Evolutionary conservation across 2,113 vertebrate genomes (phyloP), one percentile per base, ranked within the genome.

Genomic region (Phyllostomus hastatus): DNA sequence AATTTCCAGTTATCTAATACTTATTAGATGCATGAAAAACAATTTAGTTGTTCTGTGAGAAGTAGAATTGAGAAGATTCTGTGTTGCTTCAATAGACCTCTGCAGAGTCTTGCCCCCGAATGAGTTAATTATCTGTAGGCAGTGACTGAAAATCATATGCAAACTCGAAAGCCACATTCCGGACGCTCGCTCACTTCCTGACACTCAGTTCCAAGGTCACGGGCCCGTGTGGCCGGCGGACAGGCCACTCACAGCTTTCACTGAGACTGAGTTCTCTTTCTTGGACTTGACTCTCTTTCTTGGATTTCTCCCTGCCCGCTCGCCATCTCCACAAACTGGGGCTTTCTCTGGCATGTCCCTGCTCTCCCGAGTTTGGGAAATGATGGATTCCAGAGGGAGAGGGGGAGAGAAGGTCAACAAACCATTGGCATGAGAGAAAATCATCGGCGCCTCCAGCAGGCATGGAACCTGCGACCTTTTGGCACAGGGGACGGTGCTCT

Each of bases 1-100:
- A 72, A 67, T 66, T 88, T 61, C 79, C 35, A 64, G 33, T 64
- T 64, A 88, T 38, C 54, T 84, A 91, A 85, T 93, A 88, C 91
- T 84, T 70, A 84, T 94, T 80, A 85, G 73, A 57, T 10, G 19
- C 84, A 41, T 41, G 43, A 22, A 50, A 69, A 92, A 81, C 17
- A 61, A 88, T 92, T 22, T 54, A 64, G n/a, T 80, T 12, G 1
- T 61, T 66, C 67, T 76, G 70, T 66, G 10, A 76, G 81, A 79
- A 70, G 38, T 67, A 76, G 52, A 69, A 33, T 28, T 72, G 72
- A 7, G 43, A 72, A n/a, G 17, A 73, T 41, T 41, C 38, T 41
- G 38, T 41, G 38, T 3, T 41, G 48, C 67, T 79, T 90, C 70
- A 73, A 70, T 64, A 78, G 26, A 43, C 54, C n/a, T 91, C 91